These are phyloP conservation scores for Enteromius afrohamiltoni DNA, from an alignment of 2,797 vertebrate species.

Conservation along the genomic window DNA sequence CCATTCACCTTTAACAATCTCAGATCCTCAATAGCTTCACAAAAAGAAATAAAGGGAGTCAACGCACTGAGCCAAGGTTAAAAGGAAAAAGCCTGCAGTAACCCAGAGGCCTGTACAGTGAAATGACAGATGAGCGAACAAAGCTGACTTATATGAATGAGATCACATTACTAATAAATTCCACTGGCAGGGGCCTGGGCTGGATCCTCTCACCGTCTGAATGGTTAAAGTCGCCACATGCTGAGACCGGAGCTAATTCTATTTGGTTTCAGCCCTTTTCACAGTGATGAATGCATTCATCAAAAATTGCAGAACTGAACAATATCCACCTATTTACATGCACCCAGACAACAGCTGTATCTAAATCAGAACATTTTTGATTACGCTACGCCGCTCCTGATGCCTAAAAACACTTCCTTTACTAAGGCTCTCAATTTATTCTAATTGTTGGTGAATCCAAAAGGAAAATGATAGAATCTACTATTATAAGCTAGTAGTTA, in stretches of 20 bases:
- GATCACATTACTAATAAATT: slow-evolving; percentile 69
- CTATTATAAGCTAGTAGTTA: no score
- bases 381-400: background rate
- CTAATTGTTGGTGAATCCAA: background rate
- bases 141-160: slow-evolving; percentile 68
- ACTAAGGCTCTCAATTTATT: background rate
- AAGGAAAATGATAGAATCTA: background rate
- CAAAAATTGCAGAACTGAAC: slow-evolving; percentile 13
- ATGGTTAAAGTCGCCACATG: slow-evolving; percentile 45
- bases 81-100: slow-evolving; percentile 68
- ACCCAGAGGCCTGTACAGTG: slow-evolving; percentile 62
- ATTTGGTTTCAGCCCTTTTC: slow-evolving; percentile 23
- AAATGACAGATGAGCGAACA: slow-evolving; percentile 65
- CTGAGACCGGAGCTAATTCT: slow-evolving; percentile 51
- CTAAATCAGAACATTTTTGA: background rate
- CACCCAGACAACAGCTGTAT: background rate
- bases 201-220: slow-evolving; percentile 27
- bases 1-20: background rate
- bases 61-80: slow-evolving; percentile 53
- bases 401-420: background rate
- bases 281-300: background rate
- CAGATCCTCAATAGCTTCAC: slow-evolving; percentile 1
- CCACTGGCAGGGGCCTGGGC: slow-evolving; percentile 53
- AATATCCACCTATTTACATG: background rate
- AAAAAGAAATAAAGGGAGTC: slow-evolving; percentile 38